Evolutionary conservation across 1,140 invertebrate genomes (phyloP).

Genomic region (Cydia pomonella): DNA sequence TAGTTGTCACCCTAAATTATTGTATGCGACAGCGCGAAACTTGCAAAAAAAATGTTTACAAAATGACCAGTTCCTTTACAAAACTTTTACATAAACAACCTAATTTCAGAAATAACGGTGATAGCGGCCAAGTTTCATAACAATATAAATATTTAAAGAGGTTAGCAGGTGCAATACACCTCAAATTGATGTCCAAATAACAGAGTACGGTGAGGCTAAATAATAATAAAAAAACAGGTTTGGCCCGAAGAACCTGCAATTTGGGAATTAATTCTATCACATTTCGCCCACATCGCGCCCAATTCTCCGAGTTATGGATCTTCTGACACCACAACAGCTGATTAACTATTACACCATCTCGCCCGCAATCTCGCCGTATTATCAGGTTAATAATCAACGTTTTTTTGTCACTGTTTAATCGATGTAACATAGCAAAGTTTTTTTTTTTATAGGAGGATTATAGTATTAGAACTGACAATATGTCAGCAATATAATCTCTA

Average conservation of each 20-base stretch:
- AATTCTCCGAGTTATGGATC: conserved; percentile 52
- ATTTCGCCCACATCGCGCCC: conserved; percentile 56
- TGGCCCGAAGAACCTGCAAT: conserved; percentile 57
- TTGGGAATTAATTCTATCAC: conserved; percentile 72
- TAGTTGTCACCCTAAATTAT: background rate
- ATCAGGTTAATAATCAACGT: conserved; percentile 59
- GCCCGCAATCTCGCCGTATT: conserved; percentile 53
- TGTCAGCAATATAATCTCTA: conserved; percentile 19
- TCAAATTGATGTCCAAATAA: conserved; percentile 68
- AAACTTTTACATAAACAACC: conserved; percentile 26
- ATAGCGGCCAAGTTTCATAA: conserved; percentile 43
- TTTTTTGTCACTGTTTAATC: conserved; percentile 44
- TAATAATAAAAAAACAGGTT: conserved; percentile 56
- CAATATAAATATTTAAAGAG: conserved; percentile 71
- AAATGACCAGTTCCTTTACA: background rate
- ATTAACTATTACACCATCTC: conserved; percentile 60
- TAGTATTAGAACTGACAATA: too few relatives aligned
- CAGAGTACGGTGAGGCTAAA: conserved; percentile 56
- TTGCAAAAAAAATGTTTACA: background rate
- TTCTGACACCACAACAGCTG: conserved; percentile 59
- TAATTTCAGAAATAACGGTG: conserved; percentile 46
- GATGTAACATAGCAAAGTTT: conserved; percentile 7
- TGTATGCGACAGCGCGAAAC: background rate
- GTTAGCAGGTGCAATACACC: conserved; percentile 66
- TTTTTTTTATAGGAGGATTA: too few relatives aligned